Evolutionary conservation across 1,140 invertebrate species (phyloP).

Genomic region (Zaprionus nigranus): DNA sequence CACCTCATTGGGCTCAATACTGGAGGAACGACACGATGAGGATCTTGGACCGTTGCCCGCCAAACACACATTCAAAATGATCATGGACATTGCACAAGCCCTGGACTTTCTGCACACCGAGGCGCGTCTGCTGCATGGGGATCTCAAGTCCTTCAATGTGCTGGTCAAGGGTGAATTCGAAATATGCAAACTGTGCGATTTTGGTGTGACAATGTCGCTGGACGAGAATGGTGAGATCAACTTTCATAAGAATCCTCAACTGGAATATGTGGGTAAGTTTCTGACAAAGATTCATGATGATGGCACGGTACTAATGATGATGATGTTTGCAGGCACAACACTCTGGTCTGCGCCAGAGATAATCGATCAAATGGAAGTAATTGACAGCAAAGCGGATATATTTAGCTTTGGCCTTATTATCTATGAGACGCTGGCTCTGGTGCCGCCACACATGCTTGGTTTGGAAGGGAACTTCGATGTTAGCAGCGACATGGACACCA

Average conservation of each 20-base stretch:
- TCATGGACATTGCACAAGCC: slow-evolving; percentile 88
- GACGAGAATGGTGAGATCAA: slow-evolving; percentile 88
- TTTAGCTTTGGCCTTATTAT: slow-evolving; percentile 91
- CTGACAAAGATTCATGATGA: no score
- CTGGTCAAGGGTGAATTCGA: slow-evolving; percentile 90
- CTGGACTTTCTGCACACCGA: slow-evolving; percentile 92
- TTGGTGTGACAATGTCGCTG: slow-evolving; percentile 91
- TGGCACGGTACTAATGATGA: not conserved
- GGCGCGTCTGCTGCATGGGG: slow-evolving; percentile 90
- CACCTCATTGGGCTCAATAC: slow-evolving; percentile 88
- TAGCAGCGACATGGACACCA: slow-evolving; percentile 71
- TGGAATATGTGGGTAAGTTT: slow-evolving; percentile 85
- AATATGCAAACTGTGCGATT: slow-evolving; percentile 93
- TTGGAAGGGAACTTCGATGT: slow-evolving; percentile 76
- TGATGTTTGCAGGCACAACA: slow-evolving; percentile 86
- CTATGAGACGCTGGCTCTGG: slow-evolving; percentile 92
- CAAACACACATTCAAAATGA: slow-evolving; percentile 87
- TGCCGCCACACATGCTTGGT: slow-evolving; percentile 87
- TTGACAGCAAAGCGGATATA: slow-evolving; percentile 91
- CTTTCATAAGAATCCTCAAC: slow-evolving; percentile 84
- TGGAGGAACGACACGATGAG: slow-evolving; percentile 89
- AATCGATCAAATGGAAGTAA: slow-evolving; percentile 85
- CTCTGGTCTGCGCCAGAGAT: slow-evolving; percentile 92
- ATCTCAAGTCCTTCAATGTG: slow-evolving; percentile 94
- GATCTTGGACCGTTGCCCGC: slow-evolving; percentile 87